These are phyloP conservation scores for Drosophila nigromelanica DNA, from an alignment of 1,140 invertebrate genomes.

Conservation along the genomic window DNA sequence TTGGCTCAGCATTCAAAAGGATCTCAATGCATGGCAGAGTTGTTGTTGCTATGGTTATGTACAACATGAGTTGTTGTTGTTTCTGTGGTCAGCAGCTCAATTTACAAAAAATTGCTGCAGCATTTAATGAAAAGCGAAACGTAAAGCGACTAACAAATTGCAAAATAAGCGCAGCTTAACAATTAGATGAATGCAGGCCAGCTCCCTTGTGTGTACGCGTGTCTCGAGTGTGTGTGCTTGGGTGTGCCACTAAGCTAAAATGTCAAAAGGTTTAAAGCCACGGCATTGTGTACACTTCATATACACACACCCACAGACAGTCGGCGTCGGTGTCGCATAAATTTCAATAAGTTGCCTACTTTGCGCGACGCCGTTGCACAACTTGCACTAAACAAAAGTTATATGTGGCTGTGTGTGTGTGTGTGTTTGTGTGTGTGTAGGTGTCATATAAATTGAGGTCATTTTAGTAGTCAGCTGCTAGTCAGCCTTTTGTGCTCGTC, in stretches of 20 bases:
- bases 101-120: conserved; percentile 36
- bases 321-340: conserved; percentile 24
- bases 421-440: conserved; percentile 12
- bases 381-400: conserved; percentile 32
- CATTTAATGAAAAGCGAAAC: conserved; percentile 37
- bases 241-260: conserved; percentile 38
- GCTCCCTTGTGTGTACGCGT: not conserved
- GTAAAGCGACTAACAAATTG: conserved; percentile 57
- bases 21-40: conserved; percentile 6
- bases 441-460: conserved; percentile 52
- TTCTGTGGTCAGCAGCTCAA: conserved; percentile 33
- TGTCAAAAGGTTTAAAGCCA: conserved; percentile 46
- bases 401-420: conserved; percentile 6
- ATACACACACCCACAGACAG: not conserved
- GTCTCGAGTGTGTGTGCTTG: conserved; percentile 18
- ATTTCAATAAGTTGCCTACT: conserved; percentile 52
- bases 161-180: conserved; percentile 59
- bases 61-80: not conserved
- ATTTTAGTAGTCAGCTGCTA: conserved; percentile 37
- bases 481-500: conserved; percentile 19
- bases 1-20: conserved; percentile 11
- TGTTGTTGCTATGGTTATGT: conserved; percentile 2
- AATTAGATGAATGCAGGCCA: conserved; percentile 50
- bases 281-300: conserved; percentile 34
- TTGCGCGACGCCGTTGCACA: conserved; percentile 28